Conservation (phyloP, 2,888 invertebrate genomes). For the Sesia bembeciformis region DNA sequence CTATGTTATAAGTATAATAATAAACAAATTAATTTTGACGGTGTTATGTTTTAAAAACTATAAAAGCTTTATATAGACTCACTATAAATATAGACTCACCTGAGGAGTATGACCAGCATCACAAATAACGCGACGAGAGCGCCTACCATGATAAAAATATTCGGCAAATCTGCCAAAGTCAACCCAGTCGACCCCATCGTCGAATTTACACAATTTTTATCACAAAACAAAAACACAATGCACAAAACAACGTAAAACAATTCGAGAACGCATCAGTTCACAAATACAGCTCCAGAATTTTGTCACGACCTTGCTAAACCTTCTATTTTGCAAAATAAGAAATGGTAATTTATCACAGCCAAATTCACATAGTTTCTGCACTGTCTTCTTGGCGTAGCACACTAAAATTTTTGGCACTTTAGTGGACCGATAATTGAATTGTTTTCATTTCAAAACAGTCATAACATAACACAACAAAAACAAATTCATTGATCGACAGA, state of each 20-base stretch:
- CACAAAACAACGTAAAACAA: slow-evolving; percentile 23
- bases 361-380: slow-evolving; percentile 16
- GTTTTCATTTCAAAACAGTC: slow-evolving; percentile 28
- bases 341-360: slow-evolving; percentile 22
- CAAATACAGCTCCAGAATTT: slow-evolving; percentile 29
- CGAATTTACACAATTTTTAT: slow-evolving; percentile 11
- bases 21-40: too few species aligned
- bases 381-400: slow-evolving; percentile 24
- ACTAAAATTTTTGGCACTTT: slow-evolving; percentile 26
- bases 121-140: slow-evolving; percentile 82
- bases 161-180: slow-evolving; percentile 82
- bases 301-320: slow-evolving; percentile 32
- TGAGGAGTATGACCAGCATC: slow-evolving; percentile 83
- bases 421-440: slow-evolving; percentile 17
- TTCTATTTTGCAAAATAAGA: slow-evolving; percentile 35
- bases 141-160: slow-evolving; percentile 83
- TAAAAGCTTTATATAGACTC: too few species aligned
- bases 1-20: too few species aligned
- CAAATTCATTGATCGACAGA: slow-evolving; percentile 52
- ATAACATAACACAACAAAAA: slow-evolving; percentile 53
- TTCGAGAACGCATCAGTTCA: slow-evolving; percentile 40
- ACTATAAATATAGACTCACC: slow-evolving; percentile 77
- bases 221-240: slow-evolving; percentile 32
- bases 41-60: too few species aligned
- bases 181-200: slow-evolving; percentile 68